Conservation (phyloP, 2,113 vertebrate genomes). For the Rattus rattus region DNA sequence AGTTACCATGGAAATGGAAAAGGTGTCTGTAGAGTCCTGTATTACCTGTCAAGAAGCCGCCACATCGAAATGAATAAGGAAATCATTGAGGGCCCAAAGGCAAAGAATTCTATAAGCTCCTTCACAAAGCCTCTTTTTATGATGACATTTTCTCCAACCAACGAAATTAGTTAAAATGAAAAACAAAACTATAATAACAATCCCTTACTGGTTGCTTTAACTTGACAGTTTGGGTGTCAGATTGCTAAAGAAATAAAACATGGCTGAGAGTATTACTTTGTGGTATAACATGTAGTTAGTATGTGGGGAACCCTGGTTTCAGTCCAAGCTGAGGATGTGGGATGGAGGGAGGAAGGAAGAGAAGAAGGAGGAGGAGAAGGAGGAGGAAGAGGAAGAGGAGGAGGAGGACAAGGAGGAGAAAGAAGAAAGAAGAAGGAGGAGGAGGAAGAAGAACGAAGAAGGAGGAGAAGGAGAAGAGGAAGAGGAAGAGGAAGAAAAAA, state of each 20-base stretch:
- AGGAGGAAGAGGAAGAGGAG: accelerated
- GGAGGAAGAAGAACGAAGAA: no score
- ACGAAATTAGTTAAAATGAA: background rate
- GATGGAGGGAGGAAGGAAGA: background rate
- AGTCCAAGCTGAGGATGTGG: background rate
- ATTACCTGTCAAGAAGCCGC: background rate
- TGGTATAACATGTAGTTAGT: background rate
- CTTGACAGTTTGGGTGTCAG: background rate
- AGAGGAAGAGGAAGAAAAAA: no score
- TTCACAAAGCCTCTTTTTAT: background rate
- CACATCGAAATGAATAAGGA: background rate
- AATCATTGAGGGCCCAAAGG: background rate
- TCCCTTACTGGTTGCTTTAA: background rate
- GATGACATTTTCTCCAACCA: background rate
- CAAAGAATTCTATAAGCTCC: background rate
- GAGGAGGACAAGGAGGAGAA: background rate
- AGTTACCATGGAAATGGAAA: background rate
- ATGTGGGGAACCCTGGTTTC: background rate
- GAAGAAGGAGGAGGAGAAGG: no score
- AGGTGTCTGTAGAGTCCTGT: background rate
- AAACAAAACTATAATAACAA: background rate
- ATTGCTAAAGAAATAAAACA: background rate
- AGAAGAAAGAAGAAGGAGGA: background rate
- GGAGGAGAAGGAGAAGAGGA: no score
- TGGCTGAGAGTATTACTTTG: background rate